These are phyloP conservation scores for Stegastes partitus DNA, from an alignment of 2,113 vertebrate species.

Conservation along the genomic window DNA sequence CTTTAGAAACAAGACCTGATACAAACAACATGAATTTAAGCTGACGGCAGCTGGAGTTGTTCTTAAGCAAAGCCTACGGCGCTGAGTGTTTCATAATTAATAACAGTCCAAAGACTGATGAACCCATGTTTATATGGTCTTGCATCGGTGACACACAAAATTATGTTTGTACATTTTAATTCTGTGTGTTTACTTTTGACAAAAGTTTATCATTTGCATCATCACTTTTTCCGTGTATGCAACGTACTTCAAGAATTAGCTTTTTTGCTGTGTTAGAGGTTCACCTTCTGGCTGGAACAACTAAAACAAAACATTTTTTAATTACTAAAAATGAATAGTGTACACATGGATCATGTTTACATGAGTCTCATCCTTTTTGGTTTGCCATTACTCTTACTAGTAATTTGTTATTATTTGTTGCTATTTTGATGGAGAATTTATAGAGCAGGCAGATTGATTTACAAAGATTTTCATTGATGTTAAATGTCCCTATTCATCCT, in stretches of 20 bases:
- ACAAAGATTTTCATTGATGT: background rate
- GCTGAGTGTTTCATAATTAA: background rate
- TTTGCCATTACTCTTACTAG: too few species aligned
- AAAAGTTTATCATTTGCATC: background rate
- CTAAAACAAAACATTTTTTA: background rate
- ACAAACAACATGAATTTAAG: background rate
- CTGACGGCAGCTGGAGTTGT: background rate
- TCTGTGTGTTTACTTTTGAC: background rate
- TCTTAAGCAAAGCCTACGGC: background rate
- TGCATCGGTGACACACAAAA: background rate
- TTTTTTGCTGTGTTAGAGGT: background rate
- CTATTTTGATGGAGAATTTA: background rate
- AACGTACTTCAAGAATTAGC: background rate
- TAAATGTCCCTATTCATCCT: background rate
- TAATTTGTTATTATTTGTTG: too few species aligned
- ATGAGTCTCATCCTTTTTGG: background rate
- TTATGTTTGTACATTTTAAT: background rate
- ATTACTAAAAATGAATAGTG: background rate
- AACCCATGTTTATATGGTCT: background rate
- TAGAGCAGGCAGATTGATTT: too few species aligned
- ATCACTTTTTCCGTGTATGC: background rate
- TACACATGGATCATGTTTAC: too few species aligned
- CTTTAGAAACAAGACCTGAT: background rate
- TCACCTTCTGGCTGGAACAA: too few species aligned
- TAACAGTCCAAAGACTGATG: background rate